Base-by-base conservation (phyloP, 1,140 invertebrate species). In the Conus ventricosus region DNA sequence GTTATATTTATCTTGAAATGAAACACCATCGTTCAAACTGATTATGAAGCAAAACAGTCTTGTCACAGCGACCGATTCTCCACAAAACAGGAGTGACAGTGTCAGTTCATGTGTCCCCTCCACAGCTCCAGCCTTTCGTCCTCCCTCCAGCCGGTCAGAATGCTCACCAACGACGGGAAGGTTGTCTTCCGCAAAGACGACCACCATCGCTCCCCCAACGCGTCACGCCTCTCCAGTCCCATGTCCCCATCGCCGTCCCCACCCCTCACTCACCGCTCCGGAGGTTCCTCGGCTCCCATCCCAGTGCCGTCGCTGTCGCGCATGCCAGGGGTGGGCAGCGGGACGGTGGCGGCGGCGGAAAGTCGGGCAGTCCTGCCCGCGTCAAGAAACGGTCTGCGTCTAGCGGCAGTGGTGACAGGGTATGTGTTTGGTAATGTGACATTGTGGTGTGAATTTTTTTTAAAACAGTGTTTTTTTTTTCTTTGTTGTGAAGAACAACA, bases 231-330 rank as follows among this genome's bases (percentile, higher is more conserved):
- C 57, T 82, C 39, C 78, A 81, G 78, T 20, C 78, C 78, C 11
- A 91, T 90, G 78, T 89, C 89, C 55, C 84, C 84, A 13, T n/a
- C 84, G 11, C 84, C 84, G 88, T 94, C 84, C 93, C 94, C 6
- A 91, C 93, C 25, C 91, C 92, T 11, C 89, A 94, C 54, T 91
- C 91, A 78, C 91, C 92, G 88, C 88, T 86, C 82, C 7, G 85
- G 88, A 27, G 88, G 90, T 13, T 90, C 92, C 11, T 91, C 93
- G 51, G 89, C 97, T 93, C 97, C 97, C 3, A 97, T 97, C 88
- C 97, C 97, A 13, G 97, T 98, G 39, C 97, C 97, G 23, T 96
- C 97, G 13, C 97, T 97, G 92, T 95, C 96, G 84, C 95, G 96
- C 91, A 95, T 94, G 88, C 96, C 95, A 87, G 96, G 96, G 75